These are phyloP conservation scores for Drosophila hamatofila DNA, from an alignment of 2,888 invertebrate genomes.

Conservation along the genomic window DNA sequence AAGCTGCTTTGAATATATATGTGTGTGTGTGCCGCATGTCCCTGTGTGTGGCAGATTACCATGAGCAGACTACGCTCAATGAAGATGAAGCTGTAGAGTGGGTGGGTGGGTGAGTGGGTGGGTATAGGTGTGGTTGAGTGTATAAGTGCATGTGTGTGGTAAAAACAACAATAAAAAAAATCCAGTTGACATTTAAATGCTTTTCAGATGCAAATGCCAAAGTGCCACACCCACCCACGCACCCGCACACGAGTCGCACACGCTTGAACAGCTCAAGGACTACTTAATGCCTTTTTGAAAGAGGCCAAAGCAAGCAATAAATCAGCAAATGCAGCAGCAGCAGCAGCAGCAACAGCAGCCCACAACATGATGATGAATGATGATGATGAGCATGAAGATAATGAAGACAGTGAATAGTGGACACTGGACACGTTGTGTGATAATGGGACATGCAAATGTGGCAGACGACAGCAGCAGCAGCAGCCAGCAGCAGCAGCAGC, in stretches of 20 bases:
- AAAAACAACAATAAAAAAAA: constrained; percentile 9
- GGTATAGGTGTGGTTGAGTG: not conserved
- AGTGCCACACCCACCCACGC: constrained; percentile 16
- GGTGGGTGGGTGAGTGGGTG: not conserved
- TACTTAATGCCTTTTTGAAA: constrained; percentile 17
- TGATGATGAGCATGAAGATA: constrained; percentile 22
- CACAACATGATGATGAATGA: constrained; percentile 32
- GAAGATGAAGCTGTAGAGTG: constrained; percentile 11
- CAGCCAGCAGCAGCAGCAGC: not conserved
- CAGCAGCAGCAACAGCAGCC: constrained; percentile 32
- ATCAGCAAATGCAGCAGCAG: constrained; percentile 54
- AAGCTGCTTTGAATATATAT: constrained; percentile 8
- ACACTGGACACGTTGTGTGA: constrained; percentile 35
- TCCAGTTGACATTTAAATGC: constrained; percentile 18
- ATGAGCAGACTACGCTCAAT: constrained; percentile 22
- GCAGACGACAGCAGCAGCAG: not conserved
- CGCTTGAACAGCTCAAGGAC: constrained; percentile 2
- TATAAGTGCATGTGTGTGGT: constrained; percentile 3
- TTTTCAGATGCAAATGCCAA: constrained; percentile 23
- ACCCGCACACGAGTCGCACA: not conserved
- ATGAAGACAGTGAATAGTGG: constrained; percentile 35
- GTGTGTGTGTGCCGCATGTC: constrained; percentile 5
- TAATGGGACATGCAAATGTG: constrained; percentile 46
- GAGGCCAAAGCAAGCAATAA: constrained; percentile 50
- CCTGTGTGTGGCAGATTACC: constrained; percentile 69